phyloP scores from a whole-genome alignment of 2,888 invertebrate genomes.

The Apamea sordens region DNA sequence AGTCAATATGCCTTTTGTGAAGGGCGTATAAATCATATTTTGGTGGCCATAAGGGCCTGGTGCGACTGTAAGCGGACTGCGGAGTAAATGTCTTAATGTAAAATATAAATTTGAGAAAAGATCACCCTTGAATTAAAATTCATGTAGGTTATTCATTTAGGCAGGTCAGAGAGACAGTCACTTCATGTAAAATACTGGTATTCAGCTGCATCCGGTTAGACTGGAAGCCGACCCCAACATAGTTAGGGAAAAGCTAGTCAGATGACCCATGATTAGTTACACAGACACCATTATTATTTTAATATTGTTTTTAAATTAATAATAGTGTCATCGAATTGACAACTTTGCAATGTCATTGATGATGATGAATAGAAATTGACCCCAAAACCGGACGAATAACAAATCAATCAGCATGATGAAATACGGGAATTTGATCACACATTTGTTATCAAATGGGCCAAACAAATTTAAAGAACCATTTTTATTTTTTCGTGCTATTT shows the following conservation, averaged over 20 bases:
- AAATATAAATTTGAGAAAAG: neutral
- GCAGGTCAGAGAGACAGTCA: neutral
- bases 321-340: neutral
- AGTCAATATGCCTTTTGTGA: conserved; percentile 39
- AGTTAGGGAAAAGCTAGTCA: too few species aligned
- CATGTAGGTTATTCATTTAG: neutral
- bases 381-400: neutral
- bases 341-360: conserved; percentile 5
- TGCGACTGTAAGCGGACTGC: conserved; percentile 38
- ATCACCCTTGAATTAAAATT: neutral
- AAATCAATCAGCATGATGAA: neutral
- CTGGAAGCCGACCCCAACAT: neutral
- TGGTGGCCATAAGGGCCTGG: conserved; percentile 36
- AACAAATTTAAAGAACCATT: too few species aligned
- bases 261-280: neutral
- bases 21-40: conserved; percentile 57
- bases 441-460: too few species aligned
- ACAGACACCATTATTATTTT: neutral
- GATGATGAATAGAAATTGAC: conserved; percentile 4
- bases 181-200: neutral
- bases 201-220: neutral
- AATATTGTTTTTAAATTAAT: conserved; percentile 10
- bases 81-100: neutral
- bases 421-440: neutral
- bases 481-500: too few species aligned